phyloP scores from a whole-genome alignment of 92 coral and sea anemone genomes.

The Palythoa grandis region DNA sequence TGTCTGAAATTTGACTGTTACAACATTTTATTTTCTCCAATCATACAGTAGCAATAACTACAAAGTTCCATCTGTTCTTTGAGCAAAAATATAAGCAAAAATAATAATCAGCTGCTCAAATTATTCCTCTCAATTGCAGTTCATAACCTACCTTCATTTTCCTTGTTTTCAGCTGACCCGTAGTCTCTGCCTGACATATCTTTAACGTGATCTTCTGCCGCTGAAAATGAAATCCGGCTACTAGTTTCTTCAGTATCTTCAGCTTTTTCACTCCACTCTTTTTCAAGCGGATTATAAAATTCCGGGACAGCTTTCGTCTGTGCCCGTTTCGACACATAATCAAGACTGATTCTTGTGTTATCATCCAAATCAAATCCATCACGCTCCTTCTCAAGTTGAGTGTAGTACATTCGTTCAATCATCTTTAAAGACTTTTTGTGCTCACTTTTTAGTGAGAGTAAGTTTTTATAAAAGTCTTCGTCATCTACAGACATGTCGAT shows the following conservation, averaged over 20 bases:
- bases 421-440: constrained; percentile 89
- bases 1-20: no score
- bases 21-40: no score
- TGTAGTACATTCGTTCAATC: constrained; percentile 85
- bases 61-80: no score
- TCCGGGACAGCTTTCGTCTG: constrained; percentile 43
- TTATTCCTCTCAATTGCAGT: neutral
- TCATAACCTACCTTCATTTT: constrained; percentile 57
- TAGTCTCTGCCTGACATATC: constrained; percentile 82
- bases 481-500: constrained; percentile 82
- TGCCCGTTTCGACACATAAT: constrained; percentile 50
- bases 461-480: constrained; percentile 82
- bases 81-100: neutral
- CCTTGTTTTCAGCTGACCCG: constrained; percentile 44
- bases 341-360: constrained; percentile 67
- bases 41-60: no score
- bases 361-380: constrained; percentile 76
- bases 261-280: constrained; percentile 32
- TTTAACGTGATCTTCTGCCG: constrained; percentile 67
- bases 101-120: neutral
- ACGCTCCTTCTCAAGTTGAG: constrained; percentile 70
- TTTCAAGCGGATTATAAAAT: constrained; percentile 66
- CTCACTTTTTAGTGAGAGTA: constrained; percentile 80
- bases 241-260: constrained; percentile 35
- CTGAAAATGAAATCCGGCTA: constrained; percentile 38